A percentile compares a stretch with the other conserved stretches of the same genome.
phyloP scores from a whole-genome alignment of 2,113 vertebrate species.

The Leucosticte australis region DNA sequence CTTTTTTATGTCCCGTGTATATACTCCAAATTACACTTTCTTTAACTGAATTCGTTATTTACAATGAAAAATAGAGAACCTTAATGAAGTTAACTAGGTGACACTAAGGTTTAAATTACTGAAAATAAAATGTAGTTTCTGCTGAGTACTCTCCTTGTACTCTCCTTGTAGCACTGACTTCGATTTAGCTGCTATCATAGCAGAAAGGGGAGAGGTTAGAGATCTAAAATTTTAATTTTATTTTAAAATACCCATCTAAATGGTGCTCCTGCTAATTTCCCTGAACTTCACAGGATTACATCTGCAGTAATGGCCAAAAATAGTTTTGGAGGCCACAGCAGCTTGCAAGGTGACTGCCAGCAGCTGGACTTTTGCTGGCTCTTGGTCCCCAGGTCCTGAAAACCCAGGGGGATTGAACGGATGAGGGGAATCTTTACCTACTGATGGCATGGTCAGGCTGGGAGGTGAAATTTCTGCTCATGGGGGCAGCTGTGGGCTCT shows the following conservation, averaged over 20 bases:
- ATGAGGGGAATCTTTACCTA: background rate
- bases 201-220: background rate
- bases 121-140: background rate
- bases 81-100: background rate
- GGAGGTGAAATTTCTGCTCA: background rate
- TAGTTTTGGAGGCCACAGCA: background rate
- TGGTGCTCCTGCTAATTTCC: background rate
- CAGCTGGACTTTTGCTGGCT: background rate
- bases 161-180: background rate
- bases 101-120: background rate
- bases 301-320: constrained; percentile 26
- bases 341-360: background rate
- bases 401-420: background rate
- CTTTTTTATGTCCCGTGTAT: background rate
- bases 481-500: background rate
- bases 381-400: background rate
- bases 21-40: constrained; percentile 2
- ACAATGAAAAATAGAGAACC: constrained; percentile 8
- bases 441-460: background rate
- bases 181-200: background rate
- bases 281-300: background rate
- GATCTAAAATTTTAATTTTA: background rate
- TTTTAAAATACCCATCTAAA: background rate
- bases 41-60: constrained; percentile 45
- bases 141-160: background rate